Evolutionary conservation across 2,113 vertebrate genomes (phyloP), one percentile per base, ranked within the genome.

Genomic region (Pedetes capensis): DNA sequence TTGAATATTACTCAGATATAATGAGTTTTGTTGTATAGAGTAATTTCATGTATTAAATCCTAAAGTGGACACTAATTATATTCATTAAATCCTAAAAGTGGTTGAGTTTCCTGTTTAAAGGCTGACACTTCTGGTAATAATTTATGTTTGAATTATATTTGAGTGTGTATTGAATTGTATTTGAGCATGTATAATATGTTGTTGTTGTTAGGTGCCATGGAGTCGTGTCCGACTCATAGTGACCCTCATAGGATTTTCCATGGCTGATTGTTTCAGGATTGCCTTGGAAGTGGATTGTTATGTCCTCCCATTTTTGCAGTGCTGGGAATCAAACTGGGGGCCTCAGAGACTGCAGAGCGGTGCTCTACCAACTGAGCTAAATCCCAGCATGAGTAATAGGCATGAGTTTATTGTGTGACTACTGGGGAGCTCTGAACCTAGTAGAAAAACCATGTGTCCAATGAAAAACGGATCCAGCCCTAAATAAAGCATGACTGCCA

Each of bases 41-140:
- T 80, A 75, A 92, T 64, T 69, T 2, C 49, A 90, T 64, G 8
- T 83, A 75, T 95, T 72, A 93, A 83, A 78, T 87, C n/a, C 32
- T 84, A 64, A 78, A 78, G 44, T 37, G 71, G 25, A 86, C n/a
- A n/a, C 39, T 80, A 90, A 66, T 66, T 79, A 39, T 69, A 11
- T 83, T 83, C 72, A 83, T 88, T 88, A 88, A 96, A 88, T 71
- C 4, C n/a, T 88, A 89, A 95, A 87, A 79, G 64, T 91, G 17
- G 23, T 42, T 92, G 27, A 63, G n/a, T 82, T 89, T 93, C 13
- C 37, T 87, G 51, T 39, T 57, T 75, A 59, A 76, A 90, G 92
- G 27, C 17, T 88, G 61, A 61, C 57, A 47, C 17, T 91, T 78
- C 47, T 23, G 68, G 64, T 23, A 88, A 74, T 53, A 23, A 79